Conservation (phyloP, 1,140 invertebrate genomes). For the Drosophila equinoxialis region DNA sequence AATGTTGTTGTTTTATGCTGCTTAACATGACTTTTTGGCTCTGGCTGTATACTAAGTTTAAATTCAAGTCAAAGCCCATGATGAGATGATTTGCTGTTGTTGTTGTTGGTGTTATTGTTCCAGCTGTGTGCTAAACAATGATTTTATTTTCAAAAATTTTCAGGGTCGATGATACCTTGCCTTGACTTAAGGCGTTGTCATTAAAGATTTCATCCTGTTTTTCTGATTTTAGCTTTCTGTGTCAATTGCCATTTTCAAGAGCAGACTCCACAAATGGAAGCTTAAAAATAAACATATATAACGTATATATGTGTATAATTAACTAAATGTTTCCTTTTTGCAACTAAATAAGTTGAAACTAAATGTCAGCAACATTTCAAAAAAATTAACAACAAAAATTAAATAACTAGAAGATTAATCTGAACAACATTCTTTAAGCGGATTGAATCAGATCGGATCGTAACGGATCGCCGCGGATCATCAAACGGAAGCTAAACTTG, state of each 20-base stretch:
- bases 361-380: constrained; percentile 20
- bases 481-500: constrained; percentile 57
- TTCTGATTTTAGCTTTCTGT: constrained; percentile 49
- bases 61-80: not conserved
- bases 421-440: constrained; percentile 16
- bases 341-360: constrained; percentile 14
- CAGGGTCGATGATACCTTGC: constrained; percentile 16
- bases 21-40: not conserved
- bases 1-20: not conserved
- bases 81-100: constrained; percentile 15
- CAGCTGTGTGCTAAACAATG: constrained; percentile 11
- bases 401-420: constrained; percentile 9
- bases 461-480: constrained; percentile 44
- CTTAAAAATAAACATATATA: not conserved
- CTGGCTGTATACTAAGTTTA: not conserved
- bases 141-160: constrained; percentile 28
- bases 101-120: constrained; percentile 15
- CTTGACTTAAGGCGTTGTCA: constrained; percentile 54
- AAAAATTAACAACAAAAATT: not conserved
- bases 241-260: constrained; percentile 58
- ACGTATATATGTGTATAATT: constrained; percentile 1
- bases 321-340: constrained; percentile 38
- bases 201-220: constrained; percentile 56
- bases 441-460: constrained; percentile 10
- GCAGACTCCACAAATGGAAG: constrained; percentile 26